Evolutionary conservation across 2,113 vertebrate species (phyloP), one percentile per base, ranked within the genome.

Genomic region (Trinectes maculatus): DNA sequence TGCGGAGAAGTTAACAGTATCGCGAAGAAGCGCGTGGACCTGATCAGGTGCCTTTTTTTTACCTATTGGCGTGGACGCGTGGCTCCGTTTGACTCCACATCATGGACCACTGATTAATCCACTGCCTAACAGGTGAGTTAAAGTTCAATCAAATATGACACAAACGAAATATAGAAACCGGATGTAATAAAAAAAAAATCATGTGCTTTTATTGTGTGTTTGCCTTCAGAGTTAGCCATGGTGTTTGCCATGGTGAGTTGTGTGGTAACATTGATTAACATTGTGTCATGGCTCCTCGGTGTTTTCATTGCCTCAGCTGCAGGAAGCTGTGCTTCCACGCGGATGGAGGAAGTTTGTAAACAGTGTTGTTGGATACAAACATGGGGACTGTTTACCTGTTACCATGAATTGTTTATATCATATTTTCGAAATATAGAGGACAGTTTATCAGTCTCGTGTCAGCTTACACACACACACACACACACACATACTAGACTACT

Each of bases 111-210:
- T 72, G 62, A 82, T 42, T 76, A 42, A 43, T 11, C 6, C 22
- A n/a, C 31, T 11, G 12, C 28, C 48, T 2, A 7, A 57, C 74
- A 86, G 77, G 87, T 86, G 55, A 54, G 81, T 29, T 56, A 8
- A 51, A 24, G 2, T 54, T 44, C 33, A 34, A 24, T 24, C 9
- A 46, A n/a, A n/a, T n/a, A n/a, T n/a, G n/a, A n/a, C n/a, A n/a
- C n/a, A n/a, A n/a, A n/a, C n/a, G n/a, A n/a, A n/a, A n/a, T n/a
- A n/a, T n/a, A n/a, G n/a, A n/a, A n/a, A n/a, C n/a, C n/a, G n/a
- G n/a, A n/a, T n/a, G n/a, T n/a, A n/a, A n/a, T n/a, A n/a, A n/a
- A n/a, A n/a, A n/a, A n/a, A n/a, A n/a, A n/a, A n/a, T n/a, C n/a
- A n/a, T n/a, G n/a, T n/a, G n/a, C n/a, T n/a, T n/a, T n/a, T n/a